phyloP scores from a whole-genome alignment of 2,888 invertebrate genomes.

The Euzophera pinguis region DNA sequence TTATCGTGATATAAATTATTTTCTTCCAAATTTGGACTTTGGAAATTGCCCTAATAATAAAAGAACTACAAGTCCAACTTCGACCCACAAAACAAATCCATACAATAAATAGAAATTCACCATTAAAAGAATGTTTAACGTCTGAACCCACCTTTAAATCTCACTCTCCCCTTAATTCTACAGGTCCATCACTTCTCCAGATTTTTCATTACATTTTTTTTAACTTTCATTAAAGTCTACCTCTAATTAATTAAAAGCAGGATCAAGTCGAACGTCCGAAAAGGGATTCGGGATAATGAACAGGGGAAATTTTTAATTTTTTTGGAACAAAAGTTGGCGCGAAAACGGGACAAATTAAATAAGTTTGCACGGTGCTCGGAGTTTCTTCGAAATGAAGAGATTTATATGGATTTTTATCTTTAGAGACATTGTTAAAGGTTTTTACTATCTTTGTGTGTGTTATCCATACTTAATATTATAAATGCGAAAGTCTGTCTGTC shows the following conservation, averaged over 20 bases:
- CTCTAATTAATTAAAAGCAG: slow-evolving; percentile 29
- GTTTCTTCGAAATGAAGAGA: slow-evolving; percentile 3
- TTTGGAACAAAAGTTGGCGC: slow-evolving; percentile 14
- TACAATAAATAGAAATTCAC: too few species aligned
- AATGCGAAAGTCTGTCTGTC: too few species aligned
- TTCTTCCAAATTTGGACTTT: too few species aligned
- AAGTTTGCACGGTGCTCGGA: slow-evolving; percentile 16
- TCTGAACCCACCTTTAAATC: too few species aligned
- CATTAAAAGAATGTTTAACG: too few species aligned
- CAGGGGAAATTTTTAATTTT: slow-evolving; percentile 23
- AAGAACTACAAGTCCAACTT: too few species aligned
- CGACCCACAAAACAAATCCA: too few species aligned
- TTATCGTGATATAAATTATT: too few species aligned
- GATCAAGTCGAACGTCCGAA: slow-evolving; percentile 18
- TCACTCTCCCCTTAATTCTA: not conserved
- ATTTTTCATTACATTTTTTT: slow-evolving; percentile 8
- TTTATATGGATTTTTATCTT: not conserved
- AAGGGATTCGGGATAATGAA: slow-evolving; percentile 24
- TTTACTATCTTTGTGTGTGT: not conserved
- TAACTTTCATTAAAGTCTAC: slow-evolving; percentile 11
- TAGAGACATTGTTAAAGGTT: not conserved
- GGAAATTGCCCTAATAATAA: too few species aligned
- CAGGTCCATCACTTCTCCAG: not conserved
- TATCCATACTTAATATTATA: too few species aligned
- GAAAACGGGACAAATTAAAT: slow-evolving; percentile 23